A percentile compares a stretch with the other conserved stretches of the same genome.
Evolutionary conservation across 2,888 invertebrate species (phyloP).

Genomic region (Miltochrista miniata): DNA sequence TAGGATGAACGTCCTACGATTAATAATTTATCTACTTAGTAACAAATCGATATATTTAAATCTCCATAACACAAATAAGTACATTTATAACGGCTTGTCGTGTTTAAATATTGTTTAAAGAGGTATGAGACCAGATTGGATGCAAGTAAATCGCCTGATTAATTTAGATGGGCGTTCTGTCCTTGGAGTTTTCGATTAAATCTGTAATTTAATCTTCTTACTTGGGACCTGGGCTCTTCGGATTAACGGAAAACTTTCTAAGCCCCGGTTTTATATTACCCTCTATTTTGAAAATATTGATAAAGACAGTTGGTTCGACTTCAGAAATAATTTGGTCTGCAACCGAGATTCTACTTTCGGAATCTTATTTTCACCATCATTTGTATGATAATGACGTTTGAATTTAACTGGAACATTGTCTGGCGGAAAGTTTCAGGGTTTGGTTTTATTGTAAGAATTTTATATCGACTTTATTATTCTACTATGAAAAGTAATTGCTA

Average conservation of each 20-base stretch:
- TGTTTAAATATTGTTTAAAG: conserved; percentile 22
- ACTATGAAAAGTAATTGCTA: conserved; percentile 1
- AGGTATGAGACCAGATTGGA: conserved; percentile 6
- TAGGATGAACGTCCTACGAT: no score
- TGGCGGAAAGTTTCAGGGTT: conserved; percentile 1
- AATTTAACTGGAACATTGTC: conserved; percentile 3
- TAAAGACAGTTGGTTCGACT: conserved; percentile 17
- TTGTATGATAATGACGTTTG: conserved; percentile 7
- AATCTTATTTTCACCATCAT: conserved; percentile 6
- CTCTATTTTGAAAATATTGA: conserved; percentile 45
- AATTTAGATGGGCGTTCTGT: conserved; percentile 49
- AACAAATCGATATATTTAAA: no score
- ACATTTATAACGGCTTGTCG: no score
- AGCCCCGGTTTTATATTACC: conserved; percentile 41
- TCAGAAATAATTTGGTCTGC: conserved; percentile 7
- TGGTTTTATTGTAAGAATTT: not conserved
- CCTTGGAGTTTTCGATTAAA: conserved; percentile 30
- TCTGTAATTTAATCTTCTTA: conserved; percentile 31
- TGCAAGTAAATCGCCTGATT: conserved; percentile 51
- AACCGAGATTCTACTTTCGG: conserved; percentile 8
- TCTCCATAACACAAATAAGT: no score
- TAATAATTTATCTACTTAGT: no score
- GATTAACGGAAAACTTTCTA: conserved; percentile 46
- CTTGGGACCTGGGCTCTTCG: conserved; percentile 27
- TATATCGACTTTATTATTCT: not conserved